These are phyloP conservation scores for Brenthis daphne DNA, from an alignment of 2,888 invertebrate genomes.

Conservation along the genomic window DNA sequence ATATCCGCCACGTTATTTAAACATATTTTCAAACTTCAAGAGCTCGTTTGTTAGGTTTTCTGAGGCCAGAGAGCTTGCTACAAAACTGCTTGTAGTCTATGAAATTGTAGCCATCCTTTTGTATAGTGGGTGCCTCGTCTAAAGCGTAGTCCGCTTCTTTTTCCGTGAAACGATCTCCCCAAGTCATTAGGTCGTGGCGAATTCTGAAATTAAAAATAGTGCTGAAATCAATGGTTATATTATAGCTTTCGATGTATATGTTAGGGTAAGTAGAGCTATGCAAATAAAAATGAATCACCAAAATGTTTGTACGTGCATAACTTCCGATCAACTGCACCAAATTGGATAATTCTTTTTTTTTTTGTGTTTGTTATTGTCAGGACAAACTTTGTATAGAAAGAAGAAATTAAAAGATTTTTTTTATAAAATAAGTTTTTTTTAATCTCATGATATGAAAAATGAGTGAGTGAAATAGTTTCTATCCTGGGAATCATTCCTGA, in stretches of 20 bases:
- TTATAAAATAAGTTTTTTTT: no score
- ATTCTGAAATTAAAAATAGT: slow-evolving; percentile 66
- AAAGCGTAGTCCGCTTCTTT: slow-evolving; percentile 84
- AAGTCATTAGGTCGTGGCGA: slow-evolving; percentile 84
- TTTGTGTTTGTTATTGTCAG: no score
- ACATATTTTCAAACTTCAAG: slow-evolving; percentile 37
- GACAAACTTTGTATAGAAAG: no score
- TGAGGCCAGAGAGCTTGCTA: slow-evolving; percentile 82
- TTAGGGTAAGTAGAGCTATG: no score
- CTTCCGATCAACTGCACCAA: no score
- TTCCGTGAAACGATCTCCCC: slow-evolving; percentile 84
- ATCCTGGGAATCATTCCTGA: no score
- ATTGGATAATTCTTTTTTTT: no score
- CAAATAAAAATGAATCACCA: no score
- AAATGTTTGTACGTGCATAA: no score
- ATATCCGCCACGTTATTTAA: background rate
- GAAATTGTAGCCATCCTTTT: slow-evolving; percentile 78
- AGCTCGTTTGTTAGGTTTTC: slow-evolving; percentile 65
- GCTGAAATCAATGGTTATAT: background rate
- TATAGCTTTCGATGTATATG: background rate
- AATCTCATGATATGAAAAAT: no score
- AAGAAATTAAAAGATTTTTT: no score
- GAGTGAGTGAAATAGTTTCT: no score
- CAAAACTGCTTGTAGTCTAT: slow-evolving; percentile 85
- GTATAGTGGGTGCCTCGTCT: slow-evolving; percentile 83